These are phyloP conservation scores for Phymastichus coffea DNA, from an alignment of 1,140 invertebrate species.

Conservation along the genomic window DNA sequence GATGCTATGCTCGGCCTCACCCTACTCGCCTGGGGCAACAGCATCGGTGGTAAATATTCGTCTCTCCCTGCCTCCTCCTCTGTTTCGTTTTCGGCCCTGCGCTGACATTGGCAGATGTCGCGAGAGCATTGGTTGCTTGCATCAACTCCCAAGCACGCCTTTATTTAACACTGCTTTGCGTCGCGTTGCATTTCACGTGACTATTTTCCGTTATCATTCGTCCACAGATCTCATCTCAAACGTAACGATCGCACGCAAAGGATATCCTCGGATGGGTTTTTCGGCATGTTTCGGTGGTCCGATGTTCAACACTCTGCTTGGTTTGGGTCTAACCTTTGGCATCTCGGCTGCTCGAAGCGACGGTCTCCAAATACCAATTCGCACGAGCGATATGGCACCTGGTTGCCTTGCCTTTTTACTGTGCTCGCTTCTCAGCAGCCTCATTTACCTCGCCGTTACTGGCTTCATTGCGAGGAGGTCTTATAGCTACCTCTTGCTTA, in stretches of 20 bases:
- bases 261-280: slow-evolving; percentile 69
- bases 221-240: slow-evolving; percentile 72
- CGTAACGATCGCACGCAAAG: slow-evolving; percentile 63
- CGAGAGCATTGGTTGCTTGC: too few species aligned
- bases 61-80: background rate
- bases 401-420: slow-evolving; percentile 49
- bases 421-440: slow-evolving; percentile 40
- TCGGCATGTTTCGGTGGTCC: slow-evolving; percentile 73
- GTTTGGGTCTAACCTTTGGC: slow-evolving; percentile 47
- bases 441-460: slow-evolving; percentile 44
- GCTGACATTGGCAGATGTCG: too few species aligned
- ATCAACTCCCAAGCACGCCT: too few species aligned
- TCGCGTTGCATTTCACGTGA: too few species aligned
- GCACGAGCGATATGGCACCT: slow-evolving; percentile 48
- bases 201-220: too few species aligned
- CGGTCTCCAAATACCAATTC: slow-evolving; percentile 38
- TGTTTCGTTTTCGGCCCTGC: too few species aligned
- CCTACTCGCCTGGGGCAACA: slow-evolving; percentile 73
- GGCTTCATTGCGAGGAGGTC: slow-evolving; percentile 41
- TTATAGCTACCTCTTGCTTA: slow-evolving; percentile 46
- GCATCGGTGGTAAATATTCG: slow-evolving; percentile 63
- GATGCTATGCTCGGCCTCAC: slow-evolving; percentile 70
- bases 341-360: slow-evolving; percentile 30
- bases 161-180: too few species aligned
- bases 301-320: slow-evolving; percentile 64